Evolutionary conservation across 1,140 invertebrate genomes (phyloP).

Genomic region (Sitophilus oryzae): DNA sequence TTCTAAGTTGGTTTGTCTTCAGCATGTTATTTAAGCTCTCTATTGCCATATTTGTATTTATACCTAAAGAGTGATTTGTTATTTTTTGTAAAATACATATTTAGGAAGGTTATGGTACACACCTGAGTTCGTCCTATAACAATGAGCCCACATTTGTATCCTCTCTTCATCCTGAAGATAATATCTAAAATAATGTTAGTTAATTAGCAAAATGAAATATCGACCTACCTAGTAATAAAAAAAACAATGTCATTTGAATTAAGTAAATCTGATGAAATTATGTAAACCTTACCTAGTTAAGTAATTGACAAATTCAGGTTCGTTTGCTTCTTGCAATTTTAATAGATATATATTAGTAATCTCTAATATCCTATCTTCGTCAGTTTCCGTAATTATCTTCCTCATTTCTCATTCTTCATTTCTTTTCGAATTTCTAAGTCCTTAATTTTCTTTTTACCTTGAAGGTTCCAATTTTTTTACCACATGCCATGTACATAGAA

Average conservation of each 20-base stretch:
- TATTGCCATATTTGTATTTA: neutral
- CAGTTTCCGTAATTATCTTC: neutral
- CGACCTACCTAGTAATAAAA: neutral
- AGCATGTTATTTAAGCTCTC: neutral
- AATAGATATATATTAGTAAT: neutral
- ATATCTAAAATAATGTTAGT: neutral
- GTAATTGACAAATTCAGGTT: neutral
- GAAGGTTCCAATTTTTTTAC: conserved; percentile 7
- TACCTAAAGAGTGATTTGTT: neutral
- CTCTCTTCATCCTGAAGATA: conserved; percentile 3
- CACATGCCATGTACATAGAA: conserved; percentile 22
- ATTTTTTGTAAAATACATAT: neutral
- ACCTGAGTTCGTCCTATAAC: neutral
- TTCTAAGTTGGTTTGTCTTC: neutral
- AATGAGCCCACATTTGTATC: conserved; percentile 4
- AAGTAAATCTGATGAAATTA: too few relatives aligned
- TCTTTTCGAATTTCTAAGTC: neutral
- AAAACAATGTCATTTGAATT: too few relatives aligned
- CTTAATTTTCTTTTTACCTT: neutral
- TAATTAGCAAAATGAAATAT: neutral
- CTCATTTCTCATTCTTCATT: conserved; percentile 1
- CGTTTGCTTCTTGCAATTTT: neutral
- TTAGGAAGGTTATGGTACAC: neutral
- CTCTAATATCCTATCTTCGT: too few relatives aligned
- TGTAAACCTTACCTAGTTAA: neutral